Evolutionary conservation across 2,797 vertebrate genomes (phyloP).

Genomic region (Petrocephalus schoutedeni): DNA sequence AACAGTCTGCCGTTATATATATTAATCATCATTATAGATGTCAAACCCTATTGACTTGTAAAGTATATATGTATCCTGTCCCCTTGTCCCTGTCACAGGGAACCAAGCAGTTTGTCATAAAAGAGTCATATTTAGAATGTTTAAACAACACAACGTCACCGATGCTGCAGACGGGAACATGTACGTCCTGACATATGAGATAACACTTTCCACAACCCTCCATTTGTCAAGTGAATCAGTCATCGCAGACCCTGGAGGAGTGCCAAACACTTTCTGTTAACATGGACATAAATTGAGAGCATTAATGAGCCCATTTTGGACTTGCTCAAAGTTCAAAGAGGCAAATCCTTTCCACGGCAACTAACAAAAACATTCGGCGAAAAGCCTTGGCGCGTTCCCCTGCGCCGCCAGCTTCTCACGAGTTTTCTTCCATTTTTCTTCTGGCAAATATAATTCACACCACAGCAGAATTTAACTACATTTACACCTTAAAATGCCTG

Average conservation of each 20-base stretch:
- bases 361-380: constrained; percentile 2
- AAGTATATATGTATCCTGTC: neutral
- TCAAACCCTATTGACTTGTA: neutral
- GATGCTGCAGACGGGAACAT: neutral
- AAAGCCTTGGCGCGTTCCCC: constrained; percentile 26
- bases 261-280: constrained; percentile 16
- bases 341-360: constrained; percentile 11
- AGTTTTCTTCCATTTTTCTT: constrained; percentile 12
- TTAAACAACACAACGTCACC: neutral
- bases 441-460: neutral
- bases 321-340: constrained; percentile 21
- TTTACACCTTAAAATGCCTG: neutral
- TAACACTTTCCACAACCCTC: constrained; percentile 19
- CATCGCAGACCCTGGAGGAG: neutral
- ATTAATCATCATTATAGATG: neutral
- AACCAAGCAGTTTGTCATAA: neutral
- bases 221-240: constrained; percentile 10
- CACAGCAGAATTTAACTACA: neutral
- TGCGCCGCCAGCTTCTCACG: neutral
- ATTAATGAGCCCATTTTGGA: constrained; percentile 26
- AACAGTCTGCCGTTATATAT: neutral
- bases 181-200: constrained; percentile 6
- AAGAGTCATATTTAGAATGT: neutral
- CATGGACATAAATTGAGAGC: constrained; percentile 19
- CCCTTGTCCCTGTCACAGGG: neutral